Base-by-base conservation (phyloP, 1,140 invertebrate species). In the Bicyclus anynana region DNA sequence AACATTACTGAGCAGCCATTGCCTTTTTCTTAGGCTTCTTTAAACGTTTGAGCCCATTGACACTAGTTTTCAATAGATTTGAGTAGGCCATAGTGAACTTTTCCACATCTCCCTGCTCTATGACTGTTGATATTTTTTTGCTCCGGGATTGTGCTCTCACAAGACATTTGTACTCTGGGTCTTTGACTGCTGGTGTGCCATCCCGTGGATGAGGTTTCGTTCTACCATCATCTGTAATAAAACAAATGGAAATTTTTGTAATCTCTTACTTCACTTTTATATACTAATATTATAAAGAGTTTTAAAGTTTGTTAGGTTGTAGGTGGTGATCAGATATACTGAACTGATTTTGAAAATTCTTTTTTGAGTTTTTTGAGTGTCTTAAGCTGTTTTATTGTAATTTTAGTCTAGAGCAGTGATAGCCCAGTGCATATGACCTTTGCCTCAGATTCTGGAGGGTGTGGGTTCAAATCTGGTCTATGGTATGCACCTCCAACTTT, bases 51-150 rank as follows among this genome's bases (percentile, higher is more conserved):
- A 97, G 85, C 60, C 94, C 95, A 90, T 95, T 95, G 80, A 97
- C 93, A 84, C 95, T 96, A n/a, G 92, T 93, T 86, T 95, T 95
- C 18, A 97, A 85, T 59, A 96, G 87, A 89, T 93, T 95, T 76
- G 94, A 94, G 83, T 96, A 97, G 1, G 94, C 94, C 72, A 94
- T 91, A 75, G 95, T 95, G 83, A 97, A 96, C 89, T 93, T 95
- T 84, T 95, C 95, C 0, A 96, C 92, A 89, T 97, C 95, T 77
- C 93, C 94, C 64, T 95, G 93, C 80, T 94, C 93, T 84, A 96
- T 93, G 65, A 96, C 91, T 62, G 95, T 96, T 42, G 92, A 91
- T 62, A 97, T 93, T 90, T 96, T 96, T 73, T 93, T 95, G 59
- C 92, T 94, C 57, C 91, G 91, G 51, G 92, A 90, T 51, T 92